These are phyloP conservation scores for Sisyra nigra DNA, from an alignment of 2,888 invertebrate genomes.

Conservation along the genomic window DNA sequence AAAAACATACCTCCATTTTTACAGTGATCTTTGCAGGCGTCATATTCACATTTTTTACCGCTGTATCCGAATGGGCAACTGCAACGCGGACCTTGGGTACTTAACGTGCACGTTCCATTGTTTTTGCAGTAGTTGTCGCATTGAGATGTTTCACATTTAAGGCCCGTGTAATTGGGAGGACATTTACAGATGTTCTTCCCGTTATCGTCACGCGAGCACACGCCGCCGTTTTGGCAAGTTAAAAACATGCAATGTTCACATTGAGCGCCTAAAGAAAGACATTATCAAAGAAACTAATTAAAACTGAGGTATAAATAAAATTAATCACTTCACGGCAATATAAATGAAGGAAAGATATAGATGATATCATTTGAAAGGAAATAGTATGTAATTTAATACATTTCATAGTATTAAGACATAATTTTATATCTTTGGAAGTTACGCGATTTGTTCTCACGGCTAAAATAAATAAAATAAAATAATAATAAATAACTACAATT, in stretches of 20 bases:
- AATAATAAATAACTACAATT: too few species aligned
- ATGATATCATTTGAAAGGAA: too few species aligned
- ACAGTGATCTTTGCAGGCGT: conserved; percentile 39
- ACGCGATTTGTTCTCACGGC: too few species aligned
- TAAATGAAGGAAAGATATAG: too few species aligned
- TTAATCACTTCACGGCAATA: too few species aligned
- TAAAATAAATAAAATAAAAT: too few species aligned
- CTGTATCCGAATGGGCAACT: conserved; percentile 31
- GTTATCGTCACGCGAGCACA: conserved; percentile 30
- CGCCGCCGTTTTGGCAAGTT: conserved; percentile 43
- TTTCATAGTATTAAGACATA: too few species aligned
- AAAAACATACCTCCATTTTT: conserved; percentile 33
- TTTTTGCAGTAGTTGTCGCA: conserved; percentile 24
- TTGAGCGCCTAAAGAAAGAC: conserved; percentile 22
- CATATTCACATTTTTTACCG: conserved; percentile 42
- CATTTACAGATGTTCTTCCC: conserved; percentile 35
- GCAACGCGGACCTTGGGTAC: conserved; percentile 24
- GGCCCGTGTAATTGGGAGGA: conserved; percentile 34
- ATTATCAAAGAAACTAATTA: conserved; percentile 1
- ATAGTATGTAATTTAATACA: too few species aligned
- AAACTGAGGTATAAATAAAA: too few species aligned
- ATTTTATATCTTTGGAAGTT: too few species aligned
- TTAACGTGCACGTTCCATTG: conserved; percentile 25
- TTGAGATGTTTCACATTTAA: conserved; percentile 30
- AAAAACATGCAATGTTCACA: conserved; percentile 41